phyloP scores from a whole-genome alignment of 2,888 invertebrate genomes.

The Disparrhopalites patrizii region DNA sequence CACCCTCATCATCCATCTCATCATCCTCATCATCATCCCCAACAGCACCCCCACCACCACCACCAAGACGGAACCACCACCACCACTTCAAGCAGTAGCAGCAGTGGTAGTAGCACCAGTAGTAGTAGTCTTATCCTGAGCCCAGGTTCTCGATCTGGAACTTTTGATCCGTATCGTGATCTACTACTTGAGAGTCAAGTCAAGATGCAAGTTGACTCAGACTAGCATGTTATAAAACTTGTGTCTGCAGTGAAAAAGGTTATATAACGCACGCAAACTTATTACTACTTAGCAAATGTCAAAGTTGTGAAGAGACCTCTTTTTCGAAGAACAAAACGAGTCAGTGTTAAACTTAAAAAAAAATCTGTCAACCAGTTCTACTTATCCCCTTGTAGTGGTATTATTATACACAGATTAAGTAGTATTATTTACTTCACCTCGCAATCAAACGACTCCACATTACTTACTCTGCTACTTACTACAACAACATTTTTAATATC shows the following conservation, averaged over 20 bases:
- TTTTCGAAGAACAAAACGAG: neutral
- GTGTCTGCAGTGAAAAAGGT: too few relatives aligned
- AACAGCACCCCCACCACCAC: conserved; percentile 7
- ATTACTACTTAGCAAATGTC: too few relatives aligned
- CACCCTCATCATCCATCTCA: conserved; percentile 27
- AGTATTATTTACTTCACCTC: conserved; percentile 7
- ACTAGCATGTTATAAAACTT: conserved; percentile 24
- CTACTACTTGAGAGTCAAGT: conserved; percentile 35
- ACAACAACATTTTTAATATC: too few relatives aligned
- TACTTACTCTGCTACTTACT: too few relatives aligned
- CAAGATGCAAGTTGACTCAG: conserved; percentile 36
- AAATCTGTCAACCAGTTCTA: conserved; percentile 12
- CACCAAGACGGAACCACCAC: conserved; percentile 10
- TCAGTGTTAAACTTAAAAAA: too few relatives aligned
- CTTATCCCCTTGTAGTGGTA: conserved; percentile 10
- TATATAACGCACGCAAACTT: too few relatives aligned
- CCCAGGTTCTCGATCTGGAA: conserved; percentile 33
- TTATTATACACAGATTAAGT: conserved; percentile 9
- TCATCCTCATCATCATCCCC: too few relatives aligned
- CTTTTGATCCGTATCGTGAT: conserved; percentile 40
- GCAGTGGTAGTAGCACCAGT: conserved; percentile 22
- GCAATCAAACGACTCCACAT: too few relatives aligned
- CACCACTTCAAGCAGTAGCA: conserved; percentile 26
- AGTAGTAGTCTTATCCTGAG: conserved; percentile 36
- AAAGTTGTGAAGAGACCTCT: neutral